Conservation (phyloP, 1,140 invertebrate species). For the Calosoma granatense region DNA sequence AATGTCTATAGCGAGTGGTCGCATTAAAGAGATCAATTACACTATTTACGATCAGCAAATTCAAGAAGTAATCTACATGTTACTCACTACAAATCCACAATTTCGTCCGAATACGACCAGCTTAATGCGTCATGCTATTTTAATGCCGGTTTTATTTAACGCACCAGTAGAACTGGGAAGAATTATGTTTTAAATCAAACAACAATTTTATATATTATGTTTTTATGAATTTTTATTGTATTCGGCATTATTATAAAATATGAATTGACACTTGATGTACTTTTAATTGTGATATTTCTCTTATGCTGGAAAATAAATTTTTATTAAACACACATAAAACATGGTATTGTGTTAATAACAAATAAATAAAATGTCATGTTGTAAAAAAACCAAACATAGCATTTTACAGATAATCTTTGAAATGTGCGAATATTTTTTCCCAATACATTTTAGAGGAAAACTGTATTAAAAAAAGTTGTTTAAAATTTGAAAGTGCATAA, state of each 20-base stretch:
- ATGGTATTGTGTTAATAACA: no score
- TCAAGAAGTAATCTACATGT: constrained; percentile 40
- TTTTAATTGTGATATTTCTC: neutral
- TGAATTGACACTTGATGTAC: neutral
- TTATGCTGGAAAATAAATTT: constrained; percentile 7
- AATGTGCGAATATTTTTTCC: no score
- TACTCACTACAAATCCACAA: constrained; percentile 38
- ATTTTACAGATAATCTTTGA: no score
- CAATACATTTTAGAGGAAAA: no score
- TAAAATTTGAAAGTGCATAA: no score
- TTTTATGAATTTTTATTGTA: no score
- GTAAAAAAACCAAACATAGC: no score
- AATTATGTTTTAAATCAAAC: no score
- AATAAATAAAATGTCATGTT: no score
- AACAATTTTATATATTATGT: no score
- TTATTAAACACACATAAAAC: constrained; percentile 5
- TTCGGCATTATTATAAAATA: no score
- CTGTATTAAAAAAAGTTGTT: no score
- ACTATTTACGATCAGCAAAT: constrained; percentile 37
- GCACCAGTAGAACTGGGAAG: neutral
- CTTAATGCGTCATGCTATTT: constrained; percentile 34
- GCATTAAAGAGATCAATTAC: constrained; percentile 37
- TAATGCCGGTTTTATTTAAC: constrained; percentile 34
- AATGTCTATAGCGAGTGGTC: constrained; percentile 40
- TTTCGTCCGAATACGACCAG: constrained; percentile 37